A percentile compares a stretch with the other conserved stretches of the same genome.
Conservation (phyloP, 2,113 vertebrate genomes). For the Mustela lutreola region DNA sequence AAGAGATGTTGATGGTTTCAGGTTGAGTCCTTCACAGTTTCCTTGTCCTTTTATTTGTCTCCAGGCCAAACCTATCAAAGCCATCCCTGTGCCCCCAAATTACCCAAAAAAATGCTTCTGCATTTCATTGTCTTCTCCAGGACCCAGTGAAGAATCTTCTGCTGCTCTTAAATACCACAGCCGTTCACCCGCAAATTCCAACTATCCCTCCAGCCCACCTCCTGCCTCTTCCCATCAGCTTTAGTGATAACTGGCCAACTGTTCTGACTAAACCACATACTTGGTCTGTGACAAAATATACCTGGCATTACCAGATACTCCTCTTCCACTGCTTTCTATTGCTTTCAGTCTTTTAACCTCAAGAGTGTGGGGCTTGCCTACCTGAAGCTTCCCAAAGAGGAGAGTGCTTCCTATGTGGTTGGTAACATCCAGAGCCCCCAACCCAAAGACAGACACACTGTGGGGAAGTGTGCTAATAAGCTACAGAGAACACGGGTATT, state of each 20-base stretch:
- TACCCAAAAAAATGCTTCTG: background rate
- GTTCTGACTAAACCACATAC: background rate
- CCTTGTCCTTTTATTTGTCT: background rate
- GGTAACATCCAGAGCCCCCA: background rate
- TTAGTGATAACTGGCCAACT: background rate
- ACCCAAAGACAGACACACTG: background rate
- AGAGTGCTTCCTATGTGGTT: background rate
- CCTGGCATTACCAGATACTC: conserved; percentile 47
- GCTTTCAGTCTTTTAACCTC: conserved; percentile 16
- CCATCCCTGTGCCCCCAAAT: background rate
- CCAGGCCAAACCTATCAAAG: conserved; percentile 7
- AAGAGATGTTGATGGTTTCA: background rate
- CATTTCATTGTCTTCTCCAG: conserved; percentile 20
- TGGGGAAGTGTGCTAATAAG: background rate
- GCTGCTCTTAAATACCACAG: conserved; percentile 53
- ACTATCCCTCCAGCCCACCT: background rate
- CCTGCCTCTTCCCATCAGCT: background rate
- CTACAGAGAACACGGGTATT: background rate
- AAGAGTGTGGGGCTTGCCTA: background rate
- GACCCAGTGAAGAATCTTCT: conserved; percentile 45
- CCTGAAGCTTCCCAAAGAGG: background rate
- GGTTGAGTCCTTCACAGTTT: background rate
- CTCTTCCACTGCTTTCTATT: conserved; percentile 53
- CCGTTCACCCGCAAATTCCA: background rate
- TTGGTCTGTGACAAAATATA: background rate